Conservation (phyloP, 2,888 invertebrate genomes). For the Ptychoptera albimana region DNA sequence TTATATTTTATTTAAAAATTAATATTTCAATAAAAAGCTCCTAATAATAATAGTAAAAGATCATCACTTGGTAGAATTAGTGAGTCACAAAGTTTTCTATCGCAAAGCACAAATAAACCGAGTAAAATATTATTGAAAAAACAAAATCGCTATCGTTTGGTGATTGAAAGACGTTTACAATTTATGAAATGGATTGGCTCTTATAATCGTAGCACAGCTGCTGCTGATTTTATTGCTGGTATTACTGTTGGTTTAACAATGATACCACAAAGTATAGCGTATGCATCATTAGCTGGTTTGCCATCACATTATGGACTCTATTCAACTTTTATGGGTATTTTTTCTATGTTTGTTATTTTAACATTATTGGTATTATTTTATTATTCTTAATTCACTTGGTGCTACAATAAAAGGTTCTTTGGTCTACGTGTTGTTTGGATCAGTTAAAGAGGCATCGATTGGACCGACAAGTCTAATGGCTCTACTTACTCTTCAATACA, state of each 20-base stretch:
- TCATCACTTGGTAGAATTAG: too few species aligned
- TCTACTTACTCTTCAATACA: conserved; percentile 60
- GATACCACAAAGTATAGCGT: conserved; percentile 87
- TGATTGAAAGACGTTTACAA: conserved; percentile 30
- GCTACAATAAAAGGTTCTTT: conserved; percentile 44
- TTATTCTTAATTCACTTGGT: background rate
- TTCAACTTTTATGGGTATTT: conserved; percentile 66
- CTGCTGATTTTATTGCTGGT: conserved; percentile 76
- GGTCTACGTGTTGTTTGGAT: conserved; percentile 75
- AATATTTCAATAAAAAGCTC: too few species aligned
- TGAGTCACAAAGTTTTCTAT: too few species aligned
- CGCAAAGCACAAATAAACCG: too few species aligned
- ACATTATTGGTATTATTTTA: background rate
- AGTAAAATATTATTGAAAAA: too few species aligned
- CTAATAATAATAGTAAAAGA: too few species aligned
- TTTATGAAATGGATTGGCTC: conserved; percentile 47
- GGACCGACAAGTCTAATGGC: conserved; percentile 93
- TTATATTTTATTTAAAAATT: too few species aligned
- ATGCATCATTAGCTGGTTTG: conserved; percentile 70
- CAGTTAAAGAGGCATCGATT: conserved; percentile 70
- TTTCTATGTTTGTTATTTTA: background rate
- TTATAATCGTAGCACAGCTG: conserved; percentile 49
- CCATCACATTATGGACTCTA: conserved; percentile 86
- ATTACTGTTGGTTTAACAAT: conserved; percentile 79
- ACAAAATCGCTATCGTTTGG: too few species aligned